These are phyloP conservation scores for Drosophila ustulata DNA, from an alignment of 2,888 invertebrate species.

Conservation along the genomic window DNA sequence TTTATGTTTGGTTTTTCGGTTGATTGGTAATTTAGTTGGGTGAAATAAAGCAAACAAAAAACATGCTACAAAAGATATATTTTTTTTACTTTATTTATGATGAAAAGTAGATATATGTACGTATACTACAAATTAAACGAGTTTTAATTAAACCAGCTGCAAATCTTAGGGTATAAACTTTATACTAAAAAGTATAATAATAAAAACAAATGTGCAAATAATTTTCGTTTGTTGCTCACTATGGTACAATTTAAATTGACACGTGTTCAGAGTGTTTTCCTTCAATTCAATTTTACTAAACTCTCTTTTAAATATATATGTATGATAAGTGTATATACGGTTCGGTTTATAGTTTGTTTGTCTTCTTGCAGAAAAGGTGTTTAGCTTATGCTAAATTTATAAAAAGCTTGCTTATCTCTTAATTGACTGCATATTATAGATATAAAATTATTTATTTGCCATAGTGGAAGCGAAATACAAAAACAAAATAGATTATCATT, in stretches of 20 bases:
- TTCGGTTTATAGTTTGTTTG: slow-evolving; percentile 6
- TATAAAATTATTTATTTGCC: slow-evolving; percentile 57
- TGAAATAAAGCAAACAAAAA: slow-evolving; percentile 18
- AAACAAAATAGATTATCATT: neutral
- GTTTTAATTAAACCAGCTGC: slow-evolving; percentile 54
- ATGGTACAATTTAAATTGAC: slow-evolving; percentile 22
- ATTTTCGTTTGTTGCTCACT: slow-evolving; percentile 15
- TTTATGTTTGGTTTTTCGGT: slow-evolving; percentile 4
- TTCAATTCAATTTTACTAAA: slow-evolving; percentile 14
- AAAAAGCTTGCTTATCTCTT: slow-evolving; percentile 78
- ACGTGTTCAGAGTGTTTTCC: slow-evolving; percentile 15
- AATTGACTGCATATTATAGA: slow-evolving; percentile 77
- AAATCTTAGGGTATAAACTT: slow-evolving; percentile 22
- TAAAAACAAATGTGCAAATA: slow-evolving; percentile 29
- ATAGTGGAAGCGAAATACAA: slow-evolving; percentile 26
- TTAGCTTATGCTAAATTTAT: slow-evolving; percentile 54
- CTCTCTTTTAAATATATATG: slow-evolving; percentile 20
- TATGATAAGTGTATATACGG: slow-evolving; percentile 15
- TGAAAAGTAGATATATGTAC: slow-evolving; percentile 56
- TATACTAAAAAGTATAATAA: slow-evolving; percentile 4
- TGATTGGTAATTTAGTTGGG: slow-evolving; percentile 17
- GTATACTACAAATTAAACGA: slow-evolving; percentile 61
- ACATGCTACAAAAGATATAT: slow-evolving; percentile 13
- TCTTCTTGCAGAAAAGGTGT: slow-evolving; percentile 6
- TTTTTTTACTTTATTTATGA: slow-evolving; percentile 64